Evolutionary conservation across 2,797 vertebrate genomes (phyloP).

Genomic region (Tarsius wallacei): DNA sequence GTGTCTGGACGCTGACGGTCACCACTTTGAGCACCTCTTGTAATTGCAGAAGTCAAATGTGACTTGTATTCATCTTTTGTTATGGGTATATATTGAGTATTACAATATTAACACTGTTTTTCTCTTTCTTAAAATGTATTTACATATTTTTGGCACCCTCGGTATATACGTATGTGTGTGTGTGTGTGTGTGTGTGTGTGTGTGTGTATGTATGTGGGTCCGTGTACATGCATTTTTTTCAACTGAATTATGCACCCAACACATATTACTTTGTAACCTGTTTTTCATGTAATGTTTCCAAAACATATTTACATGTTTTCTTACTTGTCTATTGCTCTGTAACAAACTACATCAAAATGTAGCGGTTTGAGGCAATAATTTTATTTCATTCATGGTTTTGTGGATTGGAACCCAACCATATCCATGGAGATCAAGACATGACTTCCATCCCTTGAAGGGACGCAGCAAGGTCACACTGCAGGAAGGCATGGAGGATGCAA

Average conservation of each 20-base stretch:
- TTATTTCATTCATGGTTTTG: conserved; percentile 15
- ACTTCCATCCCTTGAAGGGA: background rate
- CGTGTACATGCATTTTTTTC: background rate
- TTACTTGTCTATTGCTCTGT: background rate
- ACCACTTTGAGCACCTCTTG: too few relatives aligned
- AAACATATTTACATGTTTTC: conserved; percentile 37
- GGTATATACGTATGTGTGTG: too few relatives aligned
- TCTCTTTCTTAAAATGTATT: too few relatives aligned
- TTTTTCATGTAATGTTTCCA: conserved; percentile 62
- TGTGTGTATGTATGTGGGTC: background rate
- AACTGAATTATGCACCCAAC: background rate
- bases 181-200: too few relatives aligned
- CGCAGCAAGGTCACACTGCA: background rate
- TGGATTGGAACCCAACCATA: background rate
- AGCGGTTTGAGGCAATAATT: conserved; percentile 12
- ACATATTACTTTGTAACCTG: background rate
- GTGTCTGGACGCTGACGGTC: too few relatives aligned
- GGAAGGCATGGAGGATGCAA: background rate
- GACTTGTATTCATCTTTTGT: too few relatives aligned
- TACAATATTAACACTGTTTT: too few relatives aligned
- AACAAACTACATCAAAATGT: conserved; percentile 30
- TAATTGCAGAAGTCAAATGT: too few relatives aligned
- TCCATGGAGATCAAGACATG: background rate
- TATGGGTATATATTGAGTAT: too few relatives aligned
- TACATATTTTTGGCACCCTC: too few relatives aligned